Evolutionary conservation across 2,797 vertebrate genomes (phyloP), one percentile per base, ranked within the genome.

Genomic region (Peromyscus attwateri): DNA sequence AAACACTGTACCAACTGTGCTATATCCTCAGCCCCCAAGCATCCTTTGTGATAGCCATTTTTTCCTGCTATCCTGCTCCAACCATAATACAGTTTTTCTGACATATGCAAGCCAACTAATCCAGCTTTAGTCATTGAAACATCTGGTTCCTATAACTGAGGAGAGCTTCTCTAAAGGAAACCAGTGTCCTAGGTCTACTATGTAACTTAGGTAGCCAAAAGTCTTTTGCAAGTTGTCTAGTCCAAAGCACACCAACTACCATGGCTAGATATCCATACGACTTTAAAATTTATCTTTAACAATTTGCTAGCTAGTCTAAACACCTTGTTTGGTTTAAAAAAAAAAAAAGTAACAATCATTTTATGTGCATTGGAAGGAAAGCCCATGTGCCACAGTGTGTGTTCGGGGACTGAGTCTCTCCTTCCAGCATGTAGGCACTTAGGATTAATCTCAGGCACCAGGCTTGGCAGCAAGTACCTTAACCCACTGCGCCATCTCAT

Each of bases 151-250:
- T 91, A 31, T 94, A 77, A 91, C 57, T 73, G 57, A 87, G 62
- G 79, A 93, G 70, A 81, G 84, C 75, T 66, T 80, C 71, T 89
- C 9, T 94, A 82, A 96, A 95, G 89, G 60, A 95, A 97, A 95
- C 77, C 77, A 95, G 81, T 62, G 55, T 92, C 71, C 27, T 34
- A 66, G 6, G 52, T 9, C 95, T 92, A 62, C 75, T 85, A 90
- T 34, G 90, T n/a, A 95, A 89, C 52, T 75, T 57, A 75, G 94
- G 40, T 43, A 97, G 62, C 29, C 71, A 43, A 85, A 27, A 66
- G 46, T 31, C 55, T 75, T 97, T 70, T 89, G 70, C 49, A 96
- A 96, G 68, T 75, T 79, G 92, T 81, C 57, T 71, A 88, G 49
- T 73, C 62, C 31, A 49, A 77, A 55, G 12, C 21, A 92, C n/a